phyloP scores from a whole-genome alignment of 2,113 vertebrate genomes.

The Thymallus thymallus region DNA sequence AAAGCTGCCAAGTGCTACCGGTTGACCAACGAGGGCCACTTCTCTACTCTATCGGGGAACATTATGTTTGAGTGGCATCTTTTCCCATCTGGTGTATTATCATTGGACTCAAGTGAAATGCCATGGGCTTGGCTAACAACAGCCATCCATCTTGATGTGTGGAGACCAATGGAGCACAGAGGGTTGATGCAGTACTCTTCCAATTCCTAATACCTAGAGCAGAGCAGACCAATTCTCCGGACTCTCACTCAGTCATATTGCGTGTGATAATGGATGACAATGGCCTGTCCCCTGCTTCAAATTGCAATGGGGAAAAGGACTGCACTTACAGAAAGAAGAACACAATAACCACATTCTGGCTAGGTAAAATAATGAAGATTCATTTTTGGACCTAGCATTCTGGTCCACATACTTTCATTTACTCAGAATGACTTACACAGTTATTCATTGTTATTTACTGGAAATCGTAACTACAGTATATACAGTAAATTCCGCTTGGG shows the following conservation, averaged over 20 bases:
- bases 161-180: constrained; percentile 3
- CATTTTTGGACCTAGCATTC: too few species aligned
- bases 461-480: too few species aligned
- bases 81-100: constrained; percentile 4
- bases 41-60: not conserved
- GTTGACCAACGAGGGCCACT: not conserved
- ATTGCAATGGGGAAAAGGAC: too few species aligned
- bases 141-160: constrained; percentile 61
- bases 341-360: too few species aligned
- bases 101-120: constrained; percentile 50
- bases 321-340: too few species aligned
- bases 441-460: too few species aligned
- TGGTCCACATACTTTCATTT: too few species aligned
- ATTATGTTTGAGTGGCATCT: too few species aligned
- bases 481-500: not conserved
- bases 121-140: constrained; percentile 51
- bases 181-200: constrained; percentile 26
- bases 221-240: not conserved
- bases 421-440: too few species aligned
- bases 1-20: not conserved
- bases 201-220: not conserved
- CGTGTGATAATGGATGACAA: not conserved
- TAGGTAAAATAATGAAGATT: too few species aligned
- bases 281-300: not conserved
- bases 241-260: not conserved